Base-by-base conservation (phyloP, 2,888 invertebrate species). In the Drosophila mercatorum region DNA sequence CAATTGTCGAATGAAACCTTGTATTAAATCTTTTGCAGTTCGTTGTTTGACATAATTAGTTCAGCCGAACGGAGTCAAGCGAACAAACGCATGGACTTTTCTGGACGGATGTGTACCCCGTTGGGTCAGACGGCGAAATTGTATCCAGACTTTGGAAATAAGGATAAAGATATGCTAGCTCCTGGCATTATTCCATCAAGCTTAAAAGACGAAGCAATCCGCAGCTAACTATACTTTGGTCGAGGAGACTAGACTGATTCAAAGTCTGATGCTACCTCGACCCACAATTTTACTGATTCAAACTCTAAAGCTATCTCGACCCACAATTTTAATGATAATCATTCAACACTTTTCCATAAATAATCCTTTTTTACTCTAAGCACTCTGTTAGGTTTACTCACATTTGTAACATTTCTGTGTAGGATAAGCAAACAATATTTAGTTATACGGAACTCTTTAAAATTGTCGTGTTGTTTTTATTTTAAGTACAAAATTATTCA, bases 51-150 rank as follows among this genome's bases (percentile, higher is more conserved):
- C 74, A 94, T 95, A 0, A 83, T 95, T 4, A 91, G 94, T 2
- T 94, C 94, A 0, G 93, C 94, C 0, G 94, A 95, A 43, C 92
- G 94, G 0, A 94, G 93, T 3, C 91, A 91, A 65, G 88, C 81
- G 1, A 90, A 93, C 0, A 93, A 94, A 1, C 89, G 95, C 0
- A 91, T 94, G 55, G 94, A 96, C 94, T 93, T 95, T 95, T 91
- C 94, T 91, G 93, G 96, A 90, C 90, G 95, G 93, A 91, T 97
- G 95, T 95, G 95, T 91, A 92, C 95, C 92, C 93, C 95, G 80
- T 82, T 94, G 5, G 94, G 95, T 12, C 93, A 94, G 12, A 92
- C 94, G 47, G 96, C 97, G 0, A 95, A 95, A 72, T 92, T 97
- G 3, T 97, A 97, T 93, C 95, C 95, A 0, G 96, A 97, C 81